Percentiles rank a stretch among this genome's conserved stretches.
These are phyloP conservation scores for Corythaeola cristata DNA, from an alignment of 2,113 vertebrate species.

Conservation along the genomic window DNA sequence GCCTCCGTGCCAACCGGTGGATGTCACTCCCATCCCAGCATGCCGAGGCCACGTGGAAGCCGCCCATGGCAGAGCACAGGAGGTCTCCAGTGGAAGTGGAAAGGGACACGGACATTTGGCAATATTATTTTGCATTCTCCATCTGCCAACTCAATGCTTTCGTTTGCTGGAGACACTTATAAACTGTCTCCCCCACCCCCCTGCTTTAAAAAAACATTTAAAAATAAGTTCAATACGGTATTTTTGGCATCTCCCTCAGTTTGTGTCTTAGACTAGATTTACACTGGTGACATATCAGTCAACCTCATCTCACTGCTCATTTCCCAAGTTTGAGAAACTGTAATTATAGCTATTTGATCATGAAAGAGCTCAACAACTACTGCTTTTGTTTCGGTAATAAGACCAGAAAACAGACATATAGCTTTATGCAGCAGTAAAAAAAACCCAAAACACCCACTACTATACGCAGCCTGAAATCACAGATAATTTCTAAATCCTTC, in stretches of 20 bases:
- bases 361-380: neutral
- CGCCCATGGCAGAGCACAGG: neutral
- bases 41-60: fast-evolving
- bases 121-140: neutral
- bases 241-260: neutral
- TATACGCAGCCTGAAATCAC: neutral
- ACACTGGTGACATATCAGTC: neutral
- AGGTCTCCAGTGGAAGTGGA: neutral
- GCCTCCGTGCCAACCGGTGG: neutral
- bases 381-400: constrained; percentile 1
- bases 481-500: neutral
- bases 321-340: constrained; percentile 15
- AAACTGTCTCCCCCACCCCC: neutral
- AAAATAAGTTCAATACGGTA: neutral
- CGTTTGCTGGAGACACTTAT: neutral
- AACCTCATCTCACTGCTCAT: neutral
- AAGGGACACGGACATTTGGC: neutral
- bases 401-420: neutral
- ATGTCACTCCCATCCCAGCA: neutral
- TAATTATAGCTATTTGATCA: neutral
- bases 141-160: neutral
- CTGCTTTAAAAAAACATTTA: neutral
- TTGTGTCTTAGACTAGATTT: neutral
- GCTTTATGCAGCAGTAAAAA: neutral
- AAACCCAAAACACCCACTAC: neutral